phyloP scores from a whole-genome alignment of 2,797 vertebrate species.

The Karalla daura region DNA sequence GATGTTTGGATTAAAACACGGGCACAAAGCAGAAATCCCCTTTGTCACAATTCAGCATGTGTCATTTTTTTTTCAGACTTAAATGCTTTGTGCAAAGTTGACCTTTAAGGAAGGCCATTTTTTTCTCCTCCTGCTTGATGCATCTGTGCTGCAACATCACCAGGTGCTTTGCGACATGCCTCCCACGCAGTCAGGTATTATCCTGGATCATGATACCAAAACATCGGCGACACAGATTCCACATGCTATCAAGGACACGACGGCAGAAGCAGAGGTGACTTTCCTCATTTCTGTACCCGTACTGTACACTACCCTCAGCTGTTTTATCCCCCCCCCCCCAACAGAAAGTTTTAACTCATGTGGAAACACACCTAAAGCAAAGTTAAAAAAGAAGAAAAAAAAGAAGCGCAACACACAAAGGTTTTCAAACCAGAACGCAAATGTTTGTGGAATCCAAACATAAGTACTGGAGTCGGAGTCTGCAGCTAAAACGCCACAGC shows the following conservation, averaged over 20 bases:
- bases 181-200: conserved; percentile 45
- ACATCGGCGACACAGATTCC: conserved; percentile 35
- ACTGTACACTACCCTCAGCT: conserved; percentile 5
- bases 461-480: conserved; percentile 18
- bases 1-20: conserved; percentile 18
- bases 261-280: conserved; percentile 13
- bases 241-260: conserved; percentile 28
- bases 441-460: conserved; percentile 25
- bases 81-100: conserved; percentile 25
- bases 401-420: conserved; percentile 24
- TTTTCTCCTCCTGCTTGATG: conserved; percentile 27
- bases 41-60: conserved; percentile 24
- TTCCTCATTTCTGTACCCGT: conserved; percentile 30
- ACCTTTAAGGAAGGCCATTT: conserved; percentile 42
- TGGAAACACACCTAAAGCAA: no score
- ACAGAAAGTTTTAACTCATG: conserved; percentile 18
- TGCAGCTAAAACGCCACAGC: conserved; percentile 35
- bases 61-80: background rate
- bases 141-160: conserved; percentile 32
- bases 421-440: conserved; percentile 11
- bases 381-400: conserved; percentile 20
- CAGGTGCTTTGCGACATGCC: conserved; percentile 37
- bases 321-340: conserved; percentile 25
- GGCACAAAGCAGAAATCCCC: conserved; percentile 12
- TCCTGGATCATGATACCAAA: conserved; percentile 37